Base-by-base conservation (phyloP, 35 echinoderm and acorn worm genomes). In the Holothuria glaberrima region DNA sequence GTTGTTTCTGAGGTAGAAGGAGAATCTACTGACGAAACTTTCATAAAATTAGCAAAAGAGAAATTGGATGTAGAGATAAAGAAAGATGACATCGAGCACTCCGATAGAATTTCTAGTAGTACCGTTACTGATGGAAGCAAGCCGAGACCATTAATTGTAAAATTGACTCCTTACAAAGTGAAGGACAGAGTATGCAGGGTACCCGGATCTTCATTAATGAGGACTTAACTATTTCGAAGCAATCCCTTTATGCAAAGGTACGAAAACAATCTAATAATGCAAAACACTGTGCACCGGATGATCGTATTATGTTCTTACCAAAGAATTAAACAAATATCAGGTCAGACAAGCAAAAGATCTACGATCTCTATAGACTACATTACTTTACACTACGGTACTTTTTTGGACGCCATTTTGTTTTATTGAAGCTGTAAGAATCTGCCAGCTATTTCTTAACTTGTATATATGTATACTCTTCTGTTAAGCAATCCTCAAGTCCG, bases 171-270 rank as follows among this genome's bases (percentile, higher is more conserved):
- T 4, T 69, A 2, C n/a, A 69, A 69, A 28, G 66, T 69, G 25
- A 69, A 22, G 66, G 66, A 69, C 66, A 16, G 66, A 69, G 66
- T 69, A 69, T 69, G 2, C 5, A 69, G 66, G 66, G 66, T 22
- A 69, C 16, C n/a, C 66, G 25, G 4, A 69, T 69, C 66, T 69
- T 69, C 66, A 69, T 69, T 69, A 69, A n/a, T 69, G n/a, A n/a
- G 66, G 66, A 69, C 66, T 25, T 69, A 69, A 69, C 66, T 69
- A 69, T 22, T 69, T 69, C 25, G 66, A 69, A 69, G 66, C 66
- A 69, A 69, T 69, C 66, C 19, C 25, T 69, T 1, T 25, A 69
- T 69, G 66, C 66, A 69, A 69, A 69, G 66, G n/a, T 69, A 28
- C 0, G 66, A 69, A 69, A 69, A 69, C 66, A 69, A 6, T 22